Percentiles rank a stretch among this genome's conserved stretches.
These are phyloP conservation scores for Crematogaster levior DNA, from an alignment of 2,888 invertebrate genomes.

Conservation along the genomic window DNA sequence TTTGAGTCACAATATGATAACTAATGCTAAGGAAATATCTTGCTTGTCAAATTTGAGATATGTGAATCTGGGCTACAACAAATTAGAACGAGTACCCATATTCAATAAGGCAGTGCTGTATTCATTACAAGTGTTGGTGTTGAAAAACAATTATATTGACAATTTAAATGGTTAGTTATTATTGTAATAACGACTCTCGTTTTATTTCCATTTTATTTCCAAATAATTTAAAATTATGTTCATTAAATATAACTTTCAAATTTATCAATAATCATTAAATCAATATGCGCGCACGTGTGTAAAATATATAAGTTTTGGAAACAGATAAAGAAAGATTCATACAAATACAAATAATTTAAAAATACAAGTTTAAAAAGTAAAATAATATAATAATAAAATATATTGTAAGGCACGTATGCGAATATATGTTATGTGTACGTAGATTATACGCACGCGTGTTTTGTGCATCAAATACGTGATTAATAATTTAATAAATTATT, in stretches of 20 bases:
- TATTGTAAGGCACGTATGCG: no score
- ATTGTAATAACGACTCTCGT: not conserved
- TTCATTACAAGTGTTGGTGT: slow-evolving; percentile 87
- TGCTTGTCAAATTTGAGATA: slow-evolving; percentile 88
- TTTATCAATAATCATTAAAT: no score
- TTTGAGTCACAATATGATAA: slow-evolving; percentile 89
- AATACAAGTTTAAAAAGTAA: no score
- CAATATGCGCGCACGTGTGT: no score
- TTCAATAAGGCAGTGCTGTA: slow-evolving; percentile 87
- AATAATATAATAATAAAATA: no score
- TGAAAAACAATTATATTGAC: slow-evolving; percentile 89
- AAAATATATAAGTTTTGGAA: no score
- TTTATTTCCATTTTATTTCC: not conserved
- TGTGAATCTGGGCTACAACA: slow-evolving; percentile 89
- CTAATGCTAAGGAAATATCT: slow-evolving; percentile 87
- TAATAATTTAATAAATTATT: not conserved
- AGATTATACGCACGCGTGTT: not conserved
- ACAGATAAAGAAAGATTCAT: no score
- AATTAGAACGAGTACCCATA: slow-evolving; percentile 87
- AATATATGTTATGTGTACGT: slow-evolving; percentile 22
- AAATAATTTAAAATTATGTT: not conserved
- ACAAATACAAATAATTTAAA: no score
- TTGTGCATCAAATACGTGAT: not conserved
- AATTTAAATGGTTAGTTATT: slow-evolving; percentile 86
- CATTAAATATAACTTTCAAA: no score